phyloP scores from a whole-genome alignment of 1,140 invertebrate genomes.

The Drosophila lini region DNA sequence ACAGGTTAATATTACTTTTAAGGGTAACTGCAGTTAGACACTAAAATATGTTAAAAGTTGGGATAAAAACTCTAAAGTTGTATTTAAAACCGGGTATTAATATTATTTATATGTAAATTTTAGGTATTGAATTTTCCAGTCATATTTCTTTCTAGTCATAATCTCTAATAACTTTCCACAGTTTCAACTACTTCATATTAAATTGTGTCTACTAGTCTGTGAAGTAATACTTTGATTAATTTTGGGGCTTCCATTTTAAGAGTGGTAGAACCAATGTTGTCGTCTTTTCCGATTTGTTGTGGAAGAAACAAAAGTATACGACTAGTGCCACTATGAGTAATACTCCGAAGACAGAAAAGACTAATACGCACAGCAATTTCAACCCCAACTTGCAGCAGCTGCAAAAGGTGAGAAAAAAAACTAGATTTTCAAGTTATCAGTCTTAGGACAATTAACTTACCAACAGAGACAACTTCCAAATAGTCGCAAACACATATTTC shows the following conservation, averaged over 20 bases:
- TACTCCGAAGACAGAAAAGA: neutral
- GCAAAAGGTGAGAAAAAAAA: neutral
- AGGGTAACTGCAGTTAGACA: neutral
- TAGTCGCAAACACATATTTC: constrained; percentile 4
- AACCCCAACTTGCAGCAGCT: constrained; percentile 30
- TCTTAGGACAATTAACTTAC: constrained; percentile 9
- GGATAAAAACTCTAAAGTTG: neutral
- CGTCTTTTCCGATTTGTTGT: constrained; percentile 3
- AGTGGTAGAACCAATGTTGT: neutral
- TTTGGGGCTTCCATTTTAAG: neutral
- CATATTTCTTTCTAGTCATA: no score
- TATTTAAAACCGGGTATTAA: neutral
- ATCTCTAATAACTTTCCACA: neutral
- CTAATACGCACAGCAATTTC: neutral
- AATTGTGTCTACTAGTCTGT: neutral
- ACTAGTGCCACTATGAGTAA: constrained; percentile 3
- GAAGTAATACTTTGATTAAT: neutral
- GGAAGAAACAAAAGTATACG: constrained; percentile 46
- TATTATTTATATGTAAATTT: neutral
- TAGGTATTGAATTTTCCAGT: neutral
- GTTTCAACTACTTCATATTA: neutral
- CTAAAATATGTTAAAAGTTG: neutral
- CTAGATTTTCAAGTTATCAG: neutral
- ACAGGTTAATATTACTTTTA: neutral
- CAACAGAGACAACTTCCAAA: constrained; percentile 23